phyloP scores from a whole-genome alignment of 2,113 vertebrate genomes.

The Bufo bufo region DNA sequence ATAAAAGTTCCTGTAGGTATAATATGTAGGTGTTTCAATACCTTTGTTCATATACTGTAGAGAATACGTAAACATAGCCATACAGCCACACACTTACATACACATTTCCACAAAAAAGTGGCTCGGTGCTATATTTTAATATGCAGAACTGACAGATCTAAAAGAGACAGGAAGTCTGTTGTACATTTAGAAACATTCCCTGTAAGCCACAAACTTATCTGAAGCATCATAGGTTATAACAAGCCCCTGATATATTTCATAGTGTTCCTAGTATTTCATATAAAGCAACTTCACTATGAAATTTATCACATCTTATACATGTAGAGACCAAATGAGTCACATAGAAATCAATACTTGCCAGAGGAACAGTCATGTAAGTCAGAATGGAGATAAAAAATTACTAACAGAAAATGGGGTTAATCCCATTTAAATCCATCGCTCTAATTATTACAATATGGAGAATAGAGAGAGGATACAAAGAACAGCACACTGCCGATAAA shows the following conservation, averaged over 20 bases:
- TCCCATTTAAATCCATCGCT: slow-evolving; percentile 11
- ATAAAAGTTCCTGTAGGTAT: too few relatives aligned
- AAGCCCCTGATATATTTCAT: background rate
- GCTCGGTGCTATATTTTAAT: background rate
- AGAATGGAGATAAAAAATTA: slow-evolving; percentile 14
- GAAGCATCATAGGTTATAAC: background rate
- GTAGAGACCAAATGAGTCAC: background rate
- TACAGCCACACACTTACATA: background rate
- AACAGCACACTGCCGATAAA: background rate
- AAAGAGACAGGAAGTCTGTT: background rate
- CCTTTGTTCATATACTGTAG: too few relatives aligned
- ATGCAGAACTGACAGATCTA: background rate
- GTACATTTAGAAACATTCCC: background rate
- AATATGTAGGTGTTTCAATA: too few relatives aligned
- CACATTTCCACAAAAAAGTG: background rate
- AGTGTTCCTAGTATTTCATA: background rate
- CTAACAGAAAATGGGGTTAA: slow-evolving; percentile 30
- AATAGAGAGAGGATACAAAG: slow-evolving; percentile 22
- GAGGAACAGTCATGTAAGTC: slow-evolving; percentile 9
- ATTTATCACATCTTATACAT: slow-evolving; percentile 6
- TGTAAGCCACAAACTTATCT: background rate
- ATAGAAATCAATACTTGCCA: background rate
- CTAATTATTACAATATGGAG: slow-evolving; percentile 37
- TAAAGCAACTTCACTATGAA: background rate
- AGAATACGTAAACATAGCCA: too few relatives aligned